Conservation (phyloP, 2,797 vertebrate species). For the Falco rusticolus region DNA sequence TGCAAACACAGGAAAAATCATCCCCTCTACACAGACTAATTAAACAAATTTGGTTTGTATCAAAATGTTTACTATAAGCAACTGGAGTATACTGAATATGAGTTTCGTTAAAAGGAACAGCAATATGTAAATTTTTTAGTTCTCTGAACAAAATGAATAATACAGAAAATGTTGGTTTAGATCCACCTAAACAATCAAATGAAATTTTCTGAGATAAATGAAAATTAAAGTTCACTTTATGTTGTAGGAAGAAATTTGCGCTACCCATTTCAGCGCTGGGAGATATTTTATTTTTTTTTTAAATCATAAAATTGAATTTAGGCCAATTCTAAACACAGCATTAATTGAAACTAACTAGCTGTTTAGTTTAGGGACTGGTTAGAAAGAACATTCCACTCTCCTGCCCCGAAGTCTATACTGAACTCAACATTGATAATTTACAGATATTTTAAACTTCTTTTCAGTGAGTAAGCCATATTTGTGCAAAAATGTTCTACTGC, state of each 20-base stretch:
- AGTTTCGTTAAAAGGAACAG: neutral
- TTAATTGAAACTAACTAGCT: neutral
- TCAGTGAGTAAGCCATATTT: neutral
- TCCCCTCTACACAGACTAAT: neutral
- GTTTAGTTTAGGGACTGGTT: neutral
- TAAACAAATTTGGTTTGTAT: neutral
- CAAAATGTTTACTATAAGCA: conserved; percentile 19
- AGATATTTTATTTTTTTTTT: fast-evolving
- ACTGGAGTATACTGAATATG: neutral
- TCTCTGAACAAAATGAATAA: neutral
- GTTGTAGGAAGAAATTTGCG: neutral
- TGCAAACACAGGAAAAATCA: conserved; percentile 29
- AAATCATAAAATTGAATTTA: neutral
- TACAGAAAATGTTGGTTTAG: neutral
- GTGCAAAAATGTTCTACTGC: neutral
- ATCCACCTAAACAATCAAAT: neutral
- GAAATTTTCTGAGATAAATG: neutral
- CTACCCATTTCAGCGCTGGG: neutral
- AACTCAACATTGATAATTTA: neutral
- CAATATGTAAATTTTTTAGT: neutral
- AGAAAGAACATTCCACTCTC: neutral
- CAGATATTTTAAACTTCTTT: neutral
- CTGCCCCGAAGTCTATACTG: neutral
- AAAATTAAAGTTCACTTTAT: neutral
- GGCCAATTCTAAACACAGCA: neutral